phyloP scores from a whole-genome alignment of 2,113 vertebrate genomes.

The Piliocolobus tephrosceles region DNA sequence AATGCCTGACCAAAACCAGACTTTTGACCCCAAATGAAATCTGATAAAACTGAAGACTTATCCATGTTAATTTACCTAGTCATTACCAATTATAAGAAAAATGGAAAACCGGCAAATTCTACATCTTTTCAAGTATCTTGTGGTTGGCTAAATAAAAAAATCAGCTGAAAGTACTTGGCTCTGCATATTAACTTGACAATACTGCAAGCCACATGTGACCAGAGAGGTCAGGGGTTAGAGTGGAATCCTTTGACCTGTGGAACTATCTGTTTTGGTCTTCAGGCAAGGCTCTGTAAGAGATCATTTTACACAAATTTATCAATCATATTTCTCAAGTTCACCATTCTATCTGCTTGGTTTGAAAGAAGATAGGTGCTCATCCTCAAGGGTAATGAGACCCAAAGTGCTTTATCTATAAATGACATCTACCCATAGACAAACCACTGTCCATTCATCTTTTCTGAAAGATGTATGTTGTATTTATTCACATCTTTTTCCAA shows the following conservation, averaged over 20 bases:
- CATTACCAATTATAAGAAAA: slow-evolving; percentile 40
- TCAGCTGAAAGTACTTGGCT: slow-evolving; percentile 72
- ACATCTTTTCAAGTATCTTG: slow-evolving; percentile 69
- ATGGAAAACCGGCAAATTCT: slow-evolving; percentile 60
- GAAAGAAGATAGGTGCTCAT: slow-evolving; percentile 64
- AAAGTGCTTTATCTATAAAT: slow-evolving; percentile 56
- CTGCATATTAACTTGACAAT: slow-evolving; percentile 88
- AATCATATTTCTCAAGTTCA: slow-evolving; percentile 76
- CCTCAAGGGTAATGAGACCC: slow-evolving; percentile 65
- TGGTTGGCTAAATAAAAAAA: slow-evolving; percentile 78
- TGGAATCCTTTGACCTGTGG: slow-evolving; percentile 87
- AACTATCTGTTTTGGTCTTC: slow-evolving; percentile 83
- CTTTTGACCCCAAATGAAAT: slow-evolving; percentile 7
- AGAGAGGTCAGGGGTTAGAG: slow-evolving; percentile 85
- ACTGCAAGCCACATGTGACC: slow-evolving; percentile 83
- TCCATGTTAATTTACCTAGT: slow-evolving; percentile 48
- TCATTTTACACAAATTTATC: slow-evolving; percentile 74
- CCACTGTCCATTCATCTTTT: slow-evolving; percentile 74
- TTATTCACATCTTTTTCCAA: slow-evolving; percentile 73
- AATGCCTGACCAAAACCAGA: neutral
- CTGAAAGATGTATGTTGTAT: slow-evolving; percentile 71
- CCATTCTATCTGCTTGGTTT: slow-evolving; percentile 60
- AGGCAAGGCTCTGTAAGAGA: slow-evolving; percentile 70
- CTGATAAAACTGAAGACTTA: slow-evolving; percentile 45
- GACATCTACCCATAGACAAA: slow-evolving; percentile 54